Base-by-base conservation (phyloP, 2,113 vertebrate species). In the Nerophis ophidion region DNA sequence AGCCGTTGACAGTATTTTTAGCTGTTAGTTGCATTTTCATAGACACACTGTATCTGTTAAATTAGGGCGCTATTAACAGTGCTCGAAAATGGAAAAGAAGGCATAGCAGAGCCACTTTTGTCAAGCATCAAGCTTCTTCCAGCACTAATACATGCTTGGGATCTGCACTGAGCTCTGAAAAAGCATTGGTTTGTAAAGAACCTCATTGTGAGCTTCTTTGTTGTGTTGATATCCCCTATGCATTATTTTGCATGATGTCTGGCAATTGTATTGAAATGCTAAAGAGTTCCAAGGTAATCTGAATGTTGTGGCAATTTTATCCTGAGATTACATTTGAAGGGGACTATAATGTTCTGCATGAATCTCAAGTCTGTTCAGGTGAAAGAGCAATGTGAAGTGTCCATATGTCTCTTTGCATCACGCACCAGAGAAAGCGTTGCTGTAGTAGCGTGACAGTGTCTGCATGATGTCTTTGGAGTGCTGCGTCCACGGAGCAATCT, bases 401-500 rank as follows among this genome's bases (percentile, higher is more conserved):
- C 6, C 38, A 33, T 9, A 42, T 45, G 14, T 16, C 11, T 47
- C 6, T 36, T 7, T 19, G 12, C 11, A 14, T 46, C 35, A 61
- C 57, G 60, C 84, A 98, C 95, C 96, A 90, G 96, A 98, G 78
- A 98, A 99, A 65, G 94, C 94, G 33, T 98, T 99, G 87, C 96
- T 97, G 63, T 97, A 98, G 64, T 98, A 98, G 68, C 95, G 92
- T 3, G 95, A 98, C 61, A 99, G 88, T 0, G 96, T 98, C 67
- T 98, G 95, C 94, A 98, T 98, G 86, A 98, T 97, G 75, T 99
- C 95, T 84, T 98, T 97, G 54, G 95, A 97, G 89, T 99, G 97
- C 59, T 98, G 95, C 0, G 95, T 98, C 96, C 95, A 99, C 0
- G 97, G 96, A 1, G 97, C 95, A 17, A 99, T 98, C 84, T 99